Base-by-base conservation (phyloP, 2,113 vertebrate species). In the Solenodon paradoxus region DNA sequence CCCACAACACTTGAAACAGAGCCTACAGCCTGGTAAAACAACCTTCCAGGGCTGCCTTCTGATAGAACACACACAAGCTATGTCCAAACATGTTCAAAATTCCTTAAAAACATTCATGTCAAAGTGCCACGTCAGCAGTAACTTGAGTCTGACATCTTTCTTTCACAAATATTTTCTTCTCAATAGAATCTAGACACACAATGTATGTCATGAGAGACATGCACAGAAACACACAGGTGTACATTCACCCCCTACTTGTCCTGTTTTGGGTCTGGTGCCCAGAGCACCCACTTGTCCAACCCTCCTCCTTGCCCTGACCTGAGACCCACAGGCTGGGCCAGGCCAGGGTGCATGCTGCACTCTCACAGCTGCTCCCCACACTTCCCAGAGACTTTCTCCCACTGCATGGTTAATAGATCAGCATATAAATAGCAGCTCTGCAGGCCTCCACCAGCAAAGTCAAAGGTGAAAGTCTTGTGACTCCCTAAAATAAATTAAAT, bases 31-130 rank as follows among this genome's bases (percentile, higher is more conserved):
- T 53, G 28, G 45, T 28, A 3, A 17, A 59, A 69, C n/a, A 19
- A 1, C 8, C 49, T n/a, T 59, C 47, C 59, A n/a, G 38, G 82
- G 35, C 0, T 20, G 49, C 59, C 85, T 92, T 92, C 57, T 59
- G 79, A 90, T 28, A 63, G 64, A 90, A 78, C 78, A 69, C 87
- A 87, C 51, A 88, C 17, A 45, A 77, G 84, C 92, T 63, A 89
- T 30, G 68, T 82, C 89, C 57, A 95, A 96, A 95, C 93, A 93
- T 20, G 38, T 88, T 63, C 45, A 87, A 95, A 88, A 72, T 81
- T 78, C 49, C 20, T 69, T 61, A 53, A 84, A 95, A 95, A 96
- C 59, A 91, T 20, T 71, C 15, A 28, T 57, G 55, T 30, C 49
- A 64, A 86, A 92, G 53, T 17, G 13, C 3, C 22, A 32, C 20